Conservation (phyloP, 2,113 vertebrate genomes). For the cattle (Bos taurus) region ARS-UCD2.0 NC_037342.1:74512501-74513000, state of each 20-base stretch:
- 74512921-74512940: neutral
- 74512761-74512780: neutral
- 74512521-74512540: neutral
- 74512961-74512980: neutral
- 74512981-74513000: constrained; percentile 19
- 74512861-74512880: neutral
- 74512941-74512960: neutral
- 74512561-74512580: rapidly evolving
- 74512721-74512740: neutral
- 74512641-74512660: neutral
- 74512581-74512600: neutral
- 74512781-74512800: rapidly evolving
- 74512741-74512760: rapidly evolving
- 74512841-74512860: neutral
- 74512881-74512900: neutral
- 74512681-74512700: neutral
- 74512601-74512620: too few species aligned
- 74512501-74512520: rapidly evolving
- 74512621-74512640: neutral
- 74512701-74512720: neutral
- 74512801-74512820: neutral
- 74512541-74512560: neutral
- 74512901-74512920: constrained; percentile 5
- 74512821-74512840: neutral
- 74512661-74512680: neutral